phyloP scores from a whole-genome alignment of 2,888 invertebrate genomes.

The Psylliodes chrysocephalus region DNA sequence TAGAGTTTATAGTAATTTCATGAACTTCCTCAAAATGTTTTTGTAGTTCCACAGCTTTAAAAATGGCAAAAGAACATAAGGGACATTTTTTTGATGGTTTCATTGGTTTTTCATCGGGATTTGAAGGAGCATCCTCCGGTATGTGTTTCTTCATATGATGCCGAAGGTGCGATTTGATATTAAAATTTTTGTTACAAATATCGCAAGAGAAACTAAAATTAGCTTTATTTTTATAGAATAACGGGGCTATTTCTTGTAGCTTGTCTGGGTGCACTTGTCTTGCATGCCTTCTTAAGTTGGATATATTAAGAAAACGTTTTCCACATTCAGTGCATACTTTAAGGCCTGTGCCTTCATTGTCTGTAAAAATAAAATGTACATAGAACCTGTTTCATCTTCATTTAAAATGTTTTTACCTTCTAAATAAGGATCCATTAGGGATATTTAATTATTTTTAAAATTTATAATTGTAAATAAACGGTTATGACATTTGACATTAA shows the following conservation, averaged over 20 bases:
- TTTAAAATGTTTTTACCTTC: neutral
- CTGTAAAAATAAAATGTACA: neutral
- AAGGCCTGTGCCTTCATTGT: neutral
- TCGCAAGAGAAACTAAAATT: neutral
- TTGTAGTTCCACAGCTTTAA: neutral
- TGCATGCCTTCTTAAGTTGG: neutral
- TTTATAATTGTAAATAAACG: no score
- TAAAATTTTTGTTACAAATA: neutral
- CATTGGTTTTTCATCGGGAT: no score
- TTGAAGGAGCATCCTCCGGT: neutral
- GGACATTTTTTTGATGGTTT: conserved; percentile 14
- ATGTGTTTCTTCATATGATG: neutral
- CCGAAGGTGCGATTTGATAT: neutral
- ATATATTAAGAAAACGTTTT: neutral
- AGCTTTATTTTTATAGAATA: neutral
- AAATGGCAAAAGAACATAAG: neutral
- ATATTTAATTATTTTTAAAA: no score
- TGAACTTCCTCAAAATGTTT: conserved; percentile 9
- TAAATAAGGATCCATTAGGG: no score
- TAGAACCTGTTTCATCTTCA: neutral
- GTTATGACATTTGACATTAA: no score
- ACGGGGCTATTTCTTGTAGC: neutral
- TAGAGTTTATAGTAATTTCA: conserved; percentile 1
- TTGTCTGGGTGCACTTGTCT: neutral
- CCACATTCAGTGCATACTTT: neutral